Base-by-base conservation (phyloP, 2,797 vertebrate genomes). In the Pteropus rufus region DNA sequence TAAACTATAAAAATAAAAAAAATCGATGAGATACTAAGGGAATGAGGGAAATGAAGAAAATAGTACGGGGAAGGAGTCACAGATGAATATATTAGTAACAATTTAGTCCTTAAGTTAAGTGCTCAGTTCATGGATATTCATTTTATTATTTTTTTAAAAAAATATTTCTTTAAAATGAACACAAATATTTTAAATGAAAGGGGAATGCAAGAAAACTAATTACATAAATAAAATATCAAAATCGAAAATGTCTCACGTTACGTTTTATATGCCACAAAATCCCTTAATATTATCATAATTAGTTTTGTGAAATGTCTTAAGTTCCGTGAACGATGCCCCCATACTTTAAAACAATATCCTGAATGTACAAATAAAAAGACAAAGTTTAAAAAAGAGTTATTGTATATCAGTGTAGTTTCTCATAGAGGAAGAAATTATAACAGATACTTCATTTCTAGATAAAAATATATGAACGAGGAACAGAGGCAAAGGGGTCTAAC, bases 311-410 rank as follows among this genome's bases (percentile, higher is more conserved):
- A 64, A n/a, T 80, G 31, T 36, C 31, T n/a, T 46, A 79, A 77
- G 39, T 52, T 85, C 31, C 26, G 36, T 41, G 21, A 41, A 81
- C 88, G 36, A 64, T 44, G 3, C 72, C 12, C 16, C 29, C 3
- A 39, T 44, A 26, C 64, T 90, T 90, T 46, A 77, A 85, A 90
- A 94, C 58, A 56, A 15, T 34, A 81, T 46, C 11, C n/a, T 56
- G 5, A 91, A 92, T 91, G 18, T 93, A 73, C 41, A 60, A 91
- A 93, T 21, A 88, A 18, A 62, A 94, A 91, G 16, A 46, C 56
- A 23, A 3, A 2, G 5, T 15, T 60, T 80, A 69, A 24, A 86
- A 36, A 88, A 39, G 4, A 67, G 44, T 89, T 76, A 9, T 80
- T 34, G 31, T 4, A n/a, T 34, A 58, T 34, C 21, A 81, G 24